These are phyloP conservation scores for Drosophila quinaria DNA, from an alignment of 2,888 invertebrate genomes.

Conservation along the genomic window DNA sequence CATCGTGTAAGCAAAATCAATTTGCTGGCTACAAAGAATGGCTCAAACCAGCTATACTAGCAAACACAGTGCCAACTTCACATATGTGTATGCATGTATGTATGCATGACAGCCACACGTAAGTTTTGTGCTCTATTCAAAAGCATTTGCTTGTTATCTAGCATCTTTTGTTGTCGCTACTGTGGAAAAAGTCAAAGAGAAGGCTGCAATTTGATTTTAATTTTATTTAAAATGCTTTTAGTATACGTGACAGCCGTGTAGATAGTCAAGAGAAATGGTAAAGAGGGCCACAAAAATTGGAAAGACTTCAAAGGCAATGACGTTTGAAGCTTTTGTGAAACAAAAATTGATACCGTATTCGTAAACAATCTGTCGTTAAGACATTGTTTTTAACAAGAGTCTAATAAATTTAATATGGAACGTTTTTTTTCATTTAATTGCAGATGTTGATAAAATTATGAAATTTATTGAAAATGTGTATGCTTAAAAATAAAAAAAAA, in stretches of 20 bases:
- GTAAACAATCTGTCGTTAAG: background rate
- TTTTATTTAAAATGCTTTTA: slow-evolving; percentile 80
- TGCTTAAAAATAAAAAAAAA: no score
- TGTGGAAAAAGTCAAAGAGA: slow-evolving; percentile 1
- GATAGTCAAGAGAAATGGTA: slow-evolving; percentile 2
- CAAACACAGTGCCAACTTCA: slow-evolving; percentile 10
- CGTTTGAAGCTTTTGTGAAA: slow-evolving; percentile 57
- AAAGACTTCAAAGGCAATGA: slow-evolving; percentile 60
- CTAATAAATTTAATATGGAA: slow-evolving; percentile 3
- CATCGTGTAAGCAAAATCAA: slow-evolving; percentile 67
- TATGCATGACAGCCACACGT: slow-evolving; percentile 1
- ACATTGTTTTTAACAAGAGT: background rate
- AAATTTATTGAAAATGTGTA: background rate
- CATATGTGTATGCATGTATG: slow-evolving; percentile 1
- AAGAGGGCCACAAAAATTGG: slow-evolving; percentile 14
- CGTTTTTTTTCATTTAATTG: slow-evolving; percentile 7
- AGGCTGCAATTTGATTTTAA: slow-evolving; percentile 73
- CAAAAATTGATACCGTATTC: background rate
- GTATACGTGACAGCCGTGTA: slow-evolving; percentile 50
- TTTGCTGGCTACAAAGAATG: slow-evolving; percentile 57
- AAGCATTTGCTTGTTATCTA: slow-evolving; percentile 68
- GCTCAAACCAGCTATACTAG: slow-evolving; percentile 17
- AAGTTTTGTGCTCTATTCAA: slow-evolving; percentile 55
- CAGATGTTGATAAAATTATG: background rate
- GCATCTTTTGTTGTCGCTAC: slow-evolving; percentile 8